Evolutionary conservation across 2,888 invertebrate genomes (phyloP).

Genomic region (Azorinus chamasolen): DNA sequence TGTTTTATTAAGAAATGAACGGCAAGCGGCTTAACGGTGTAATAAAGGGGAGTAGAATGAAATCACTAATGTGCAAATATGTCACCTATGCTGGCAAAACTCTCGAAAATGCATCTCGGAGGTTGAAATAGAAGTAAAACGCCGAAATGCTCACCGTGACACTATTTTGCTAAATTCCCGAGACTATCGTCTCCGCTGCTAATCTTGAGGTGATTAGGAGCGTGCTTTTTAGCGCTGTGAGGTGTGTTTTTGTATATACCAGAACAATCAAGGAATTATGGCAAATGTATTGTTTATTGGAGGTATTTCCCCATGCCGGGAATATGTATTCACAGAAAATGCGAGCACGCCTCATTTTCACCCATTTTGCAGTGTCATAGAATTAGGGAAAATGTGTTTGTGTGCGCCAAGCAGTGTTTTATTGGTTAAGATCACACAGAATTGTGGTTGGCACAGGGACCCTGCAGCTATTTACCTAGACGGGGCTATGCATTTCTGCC

Average conservation of each 20-base stretch:
- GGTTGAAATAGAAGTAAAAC: conserved; percentile 37
- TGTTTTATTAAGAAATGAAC: conserved; percentile 48
- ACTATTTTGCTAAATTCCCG: conserved; percentile 48
- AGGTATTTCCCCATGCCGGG: conserved; percentile 4
- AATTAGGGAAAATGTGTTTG: conserved; percentile 20
- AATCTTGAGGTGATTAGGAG: conserved; percentile 17
- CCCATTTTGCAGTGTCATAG: conserved; percentile 39
- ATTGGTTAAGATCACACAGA: too few relatives aligned
- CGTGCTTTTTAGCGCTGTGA: conserved; percentile 5
- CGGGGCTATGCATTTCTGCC: too few relatives aligned
- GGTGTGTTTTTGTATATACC: conserved; percentile 16
- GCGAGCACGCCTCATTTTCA: conserved; percentile 1
- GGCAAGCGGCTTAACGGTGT: conserved; percentile 44
- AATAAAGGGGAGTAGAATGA: conserved; percentile 60
- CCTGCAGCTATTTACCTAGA: too few relatives aligned
- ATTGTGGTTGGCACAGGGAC: too few relatives aligned
- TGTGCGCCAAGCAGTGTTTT: conserved; percentile 1
- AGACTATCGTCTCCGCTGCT: conserved; percentile 46
- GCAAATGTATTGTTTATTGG: conserved; percentile 25
- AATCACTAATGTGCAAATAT: conserved; percentile 61
- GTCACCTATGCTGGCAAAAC: conserved; percentile 56
- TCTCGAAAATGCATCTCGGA: conserved; percentile 44
- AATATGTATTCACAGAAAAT: conserved; percentile 6
- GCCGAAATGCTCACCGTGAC: conserved; percentile 36
- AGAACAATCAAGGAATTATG: conserved; percentile 48